Evolutionary conservation across 1,140 invertebrate species (phyloP).

Genomic region (Nixonia krombeini): DNA sequence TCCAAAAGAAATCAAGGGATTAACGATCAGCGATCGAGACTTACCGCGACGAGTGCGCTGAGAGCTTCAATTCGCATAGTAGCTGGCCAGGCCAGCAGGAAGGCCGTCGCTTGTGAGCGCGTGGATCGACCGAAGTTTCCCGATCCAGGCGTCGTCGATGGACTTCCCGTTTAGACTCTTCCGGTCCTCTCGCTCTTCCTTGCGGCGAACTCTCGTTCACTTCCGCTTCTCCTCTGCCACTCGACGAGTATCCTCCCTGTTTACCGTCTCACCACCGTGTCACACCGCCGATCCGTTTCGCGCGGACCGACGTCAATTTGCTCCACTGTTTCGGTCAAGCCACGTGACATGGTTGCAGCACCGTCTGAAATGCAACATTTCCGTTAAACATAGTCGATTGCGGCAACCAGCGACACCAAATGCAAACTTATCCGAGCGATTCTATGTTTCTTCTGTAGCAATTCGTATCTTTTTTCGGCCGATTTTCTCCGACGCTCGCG

Average conservation of each 20-base stretch:
- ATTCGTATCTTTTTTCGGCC: no score
- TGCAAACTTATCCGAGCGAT: no score
- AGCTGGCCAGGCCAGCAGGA: conserved; percentile 71
- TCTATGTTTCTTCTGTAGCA: no score
- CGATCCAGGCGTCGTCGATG: conserved; percentile 53
- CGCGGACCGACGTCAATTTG: conserved; percentile 55
- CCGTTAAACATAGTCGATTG: conserved; percentile 6
- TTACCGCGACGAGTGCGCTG: conserved; percentile 69
- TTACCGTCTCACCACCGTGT: conserved; percentile 18
- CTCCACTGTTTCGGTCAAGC: conserved; percentile 46
- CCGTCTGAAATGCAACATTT: conserved; percentile 9
- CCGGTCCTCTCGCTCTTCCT: not conserved
- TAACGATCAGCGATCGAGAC: no score
- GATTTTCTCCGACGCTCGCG: no score
- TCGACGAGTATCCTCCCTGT: conserved; percentile 10
- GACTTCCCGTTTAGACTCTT: conserved; percentile 17
- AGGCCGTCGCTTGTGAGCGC: conserved; percentile 64
- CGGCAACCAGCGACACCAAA: no score
- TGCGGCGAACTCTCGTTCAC: not conserved
- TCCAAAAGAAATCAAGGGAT: no score
- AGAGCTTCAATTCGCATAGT: conserved; percentile 73
- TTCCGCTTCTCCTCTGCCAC: conserved; percentile 10
- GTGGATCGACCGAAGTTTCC: conserved; percentile 57
- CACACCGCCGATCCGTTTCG: conserved; percentile 47
- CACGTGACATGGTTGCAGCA: conserved; percentile 52